Evolutionary conservation across 2,113 vertebrate species (phyloP).

Genomic region (Cryptotis parvus): DNA sequence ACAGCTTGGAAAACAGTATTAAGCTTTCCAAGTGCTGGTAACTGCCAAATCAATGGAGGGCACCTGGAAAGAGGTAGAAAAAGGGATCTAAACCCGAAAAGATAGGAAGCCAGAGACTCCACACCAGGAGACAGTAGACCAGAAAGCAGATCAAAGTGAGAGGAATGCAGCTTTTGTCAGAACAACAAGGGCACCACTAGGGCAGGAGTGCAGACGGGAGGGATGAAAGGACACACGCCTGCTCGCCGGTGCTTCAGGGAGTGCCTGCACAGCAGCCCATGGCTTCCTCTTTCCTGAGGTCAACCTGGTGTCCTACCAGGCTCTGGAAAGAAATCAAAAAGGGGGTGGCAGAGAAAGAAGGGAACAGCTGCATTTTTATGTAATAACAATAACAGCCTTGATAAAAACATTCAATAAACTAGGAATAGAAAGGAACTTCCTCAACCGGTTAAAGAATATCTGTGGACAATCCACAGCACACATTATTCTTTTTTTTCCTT

Average conservation of each 20-base stretch:
- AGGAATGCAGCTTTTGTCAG: neutral
- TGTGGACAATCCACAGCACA: neutral
- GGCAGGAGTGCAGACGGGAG: slow-evolving; percentile 15
- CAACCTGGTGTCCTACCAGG: slow-evolving; percentile 74
- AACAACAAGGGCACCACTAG: neutral
- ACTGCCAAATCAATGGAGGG: slow-evolving; percentile 70
- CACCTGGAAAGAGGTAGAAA: slow-evolving; percentile 84
- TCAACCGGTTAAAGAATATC: neutral
- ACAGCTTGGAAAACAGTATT: slow-evolving; percentile 70
- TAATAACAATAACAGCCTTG: slow-evolving; percentile 19
- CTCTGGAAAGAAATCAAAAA: slow-evolving; percentile 82
- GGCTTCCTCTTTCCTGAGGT: slow-evolving; percentile 85
- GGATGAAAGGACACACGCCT: neutral
- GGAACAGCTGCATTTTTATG: slow-evolving; percentile 55
- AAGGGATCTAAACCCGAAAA: slow-evolving; percentile 71
- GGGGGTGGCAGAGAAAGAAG: neutral
- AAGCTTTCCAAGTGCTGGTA: slow-evolving; percentile 66
- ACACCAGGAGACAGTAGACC: slow-evolving; percentile 71
- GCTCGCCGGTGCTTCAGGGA: slow-evolving; percentile 12
- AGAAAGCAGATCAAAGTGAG: slow-evolving; percentile 65
- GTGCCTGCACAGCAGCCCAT: slow-evolving; percentile 79
- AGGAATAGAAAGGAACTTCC: slow-evolving; percentile 5
- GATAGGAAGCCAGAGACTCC: slow-evolving; percentile 79
- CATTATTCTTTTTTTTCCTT: too few species aligned
- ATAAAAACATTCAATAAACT: slow-evolving; percentile 27